Evolutionary conservation across 1,140 invertebrate species (phyloP), one percentile per base, ranked within the genome.

Genomic region (Drosophila insularis): DNA sequence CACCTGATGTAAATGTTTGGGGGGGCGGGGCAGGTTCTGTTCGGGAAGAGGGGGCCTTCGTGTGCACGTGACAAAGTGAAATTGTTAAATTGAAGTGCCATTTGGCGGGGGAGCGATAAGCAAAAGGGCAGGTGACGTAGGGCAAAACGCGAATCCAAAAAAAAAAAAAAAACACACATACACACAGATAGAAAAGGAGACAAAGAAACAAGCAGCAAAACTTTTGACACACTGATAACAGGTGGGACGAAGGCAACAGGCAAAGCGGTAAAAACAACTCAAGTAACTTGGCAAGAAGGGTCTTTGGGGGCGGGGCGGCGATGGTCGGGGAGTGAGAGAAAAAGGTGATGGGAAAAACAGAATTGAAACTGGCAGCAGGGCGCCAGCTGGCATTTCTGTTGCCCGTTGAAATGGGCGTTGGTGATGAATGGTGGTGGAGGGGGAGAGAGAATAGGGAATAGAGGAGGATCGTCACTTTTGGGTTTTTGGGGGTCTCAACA

Each of bases 401-500:
- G 7, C 17, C 19, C 10, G 43, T 37, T 37, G 35, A 11, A 13
- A 37, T 37, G 10, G 35, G 2, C 11, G 43, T 46, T 8, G 43
- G 4, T 27, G 14, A 8, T 13, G 43, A 46, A 7, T 8, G 40
- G 17, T 11, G 8, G 7, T 53, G 8, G 2, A 1, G 6, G 46
- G 6, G 19, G 19, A 14, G n/a, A n/a, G 14, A 21, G 31, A 60
- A 60, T 37, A 35, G 19, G 14, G 11, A 60, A 40, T 37, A 40
- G 31, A 60, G 58, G 11, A 27, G 40, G 21, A 21, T 14, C 21
- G 17, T 56, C 54, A 27, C 55, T 35, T 58, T 55, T 55, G n/a
- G 23, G 53, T 14, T 19, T 35, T 14, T 55, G n/a, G n/a, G 23
- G 53, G n/a, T 58, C 35, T 58, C n/a, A 58, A 58, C 68, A 79